Evolutionary conservation across 2,888 invertebrate species (phyloP).

Genomic region (Eurytoma californica): DNA sequence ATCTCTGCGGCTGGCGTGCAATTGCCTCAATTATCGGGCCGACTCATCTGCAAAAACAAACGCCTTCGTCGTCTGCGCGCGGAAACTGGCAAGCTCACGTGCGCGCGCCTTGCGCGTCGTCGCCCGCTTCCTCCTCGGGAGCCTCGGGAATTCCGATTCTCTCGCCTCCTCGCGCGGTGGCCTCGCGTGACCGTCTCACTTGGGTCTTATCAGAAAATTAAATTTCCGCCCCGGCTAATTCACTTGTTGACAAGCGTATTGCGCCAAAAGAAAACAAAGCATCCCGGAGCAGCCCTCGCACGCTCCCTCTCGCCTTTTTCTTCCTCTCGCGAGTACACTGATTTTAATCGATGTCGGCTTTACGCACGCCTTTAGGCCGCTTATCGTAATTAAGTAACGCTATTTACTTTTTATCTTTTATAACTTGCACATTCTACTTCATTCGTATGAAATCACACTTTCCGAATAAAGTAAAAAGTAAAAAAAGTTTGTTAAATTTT

Average conservation of each 20-base stretch:
- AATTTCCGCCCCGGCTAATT: slow-evolving; percentile 35
- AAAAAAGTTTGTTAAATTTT: too few species aligned
- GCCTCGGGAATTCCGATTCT: neutral
- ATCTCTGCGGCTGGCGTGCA: slow-evolving; percentile 57
- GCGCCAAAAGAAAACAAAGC: slow-evolving; percentile 18
- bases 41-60: slow-evolving; percentile 36
- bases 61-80: neutral
- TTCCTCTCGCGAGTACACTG: neutral
- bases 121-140: neutral
- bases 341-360: too few species aligned
- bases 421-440: too few species aligned
- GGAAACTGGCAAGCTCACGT: neutral
- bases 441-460: too few species aligned
- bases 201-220: slow-evolving; percentile 36
- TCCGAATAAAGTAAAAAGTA: too few species aligned
- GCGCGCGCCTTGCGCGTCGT: neutral
- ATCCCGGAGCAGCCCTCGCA: too few species aligned
- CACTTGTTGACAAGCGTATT: slow-evolving; percentile 37
- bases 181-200: neutral
- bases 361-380: too few species aligned
- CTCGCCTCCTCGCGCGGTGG: neutral
- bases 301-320: neutral
- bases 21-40: slow-evolving; percentile 24
- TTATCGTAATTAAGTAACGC: too few species aligned
- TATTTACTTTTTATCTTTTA: too few species aligned